A percentile compares a stretch with the other conserved stretches of the same genome.
Evolutionary conservation across 2,888 invertebrate species (phyloP).

Genomic region (Scelioninae gen. 1): DNA sequence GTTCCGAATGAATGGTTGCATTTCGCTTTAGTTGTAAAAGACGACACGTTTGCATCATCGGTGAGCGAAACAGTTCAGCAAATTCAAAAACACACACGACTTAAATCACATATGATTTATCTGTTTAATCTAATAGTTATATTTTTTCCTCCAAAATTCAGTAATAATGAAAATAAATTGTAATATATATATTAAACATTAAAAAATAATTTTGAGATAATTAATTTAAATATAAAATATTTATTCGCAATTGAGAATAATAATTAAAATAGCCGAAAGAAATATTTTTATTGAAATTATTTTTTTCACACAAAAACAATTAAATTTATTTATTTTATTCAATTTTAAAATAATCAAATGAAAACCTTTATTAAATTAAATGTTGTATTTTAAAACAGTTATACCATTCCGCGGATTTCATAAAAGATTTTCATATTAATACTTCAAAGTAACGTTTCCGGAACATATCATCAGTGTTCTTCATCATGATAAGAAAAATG

Average conservation of each 20-base stretch:
- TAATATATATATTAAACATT: no score
- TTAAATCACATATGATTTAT: not conserved
- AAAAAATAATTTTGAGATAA: no score
- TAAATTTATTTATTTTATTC: no score
- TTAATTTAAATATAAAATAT: no score
- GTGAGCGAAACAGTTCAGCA: no score
- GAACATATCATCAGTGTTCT: not conserved
- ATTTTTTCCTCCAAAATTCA: no score
- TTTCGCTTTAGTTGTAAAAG: conserved; percentile 37
- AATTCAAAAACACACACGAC: not conserved
- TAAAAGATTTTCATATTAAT: conserved; percentile 7
- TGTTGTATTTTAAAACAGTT: not conserved
- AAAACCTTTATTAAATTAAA: not conserved
- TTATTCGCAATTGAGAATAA: no score
- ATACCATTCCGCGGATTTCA: not conserved
- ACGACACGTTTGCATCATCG: conserved; percentile 17
- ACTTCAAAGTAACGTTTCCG: not conserved
- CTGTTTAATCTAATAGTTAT: not conserved
- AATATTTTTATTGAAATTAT: no score
- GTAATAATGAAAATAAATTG: no score
- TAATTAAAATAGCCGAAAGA: no score
- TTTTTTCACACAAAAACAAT: no score
- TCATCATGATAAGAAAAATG: conserved; percentile 1
- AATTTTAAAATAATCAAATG: not conserved
- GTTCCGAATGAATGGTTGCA: conserved; percentile 41